Base-by-base conservation (phyloP, 2,113 vertebrate genomes). In the Syngnathus floridae region DNA sequence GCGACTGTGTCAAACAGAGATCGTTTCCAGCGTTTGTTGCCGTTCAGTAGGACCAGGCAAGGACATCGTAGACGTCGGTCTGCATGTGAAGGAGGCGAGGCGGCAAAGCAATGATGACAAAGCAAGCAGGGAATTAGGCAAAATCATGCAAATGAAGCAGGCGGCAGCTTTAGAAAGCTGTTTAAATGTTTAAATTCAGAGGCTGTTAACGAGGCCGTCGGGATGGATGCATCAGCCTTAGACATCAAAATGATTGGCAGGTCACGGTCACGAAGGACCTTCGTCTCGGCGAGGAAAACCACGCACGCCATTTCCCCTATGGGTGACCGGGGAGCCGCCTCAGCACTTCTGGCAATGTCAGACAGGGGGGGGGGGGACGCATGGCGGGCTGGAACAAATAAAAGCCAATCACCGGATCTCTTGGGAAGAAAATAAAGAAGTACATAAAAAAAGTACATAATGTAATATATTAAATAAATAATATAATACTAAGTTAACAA, bases 341-440 rank as follows among this genome's bases (percentile, higher is more conserved):
- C 85, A 85, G 85, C 83, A 85, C 72, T 84, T 87, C 40, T 40
- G 19, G 41, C 66, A 79, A 84, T 81, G 83, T 83, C 70, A 37
- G 56, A 59, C 55, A 67, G 64, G 62, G 61, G 73, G 60, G 52
- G 40, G 13, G n/a, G 0, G 5, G 58, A 26, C 46, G 45, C 57
- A 58, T 70, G 71, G 71, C 58, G 58, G 69, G 70, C 67, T 35
- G 70, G 69, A 71, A 56, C 71, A 76, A 79, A 87, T 80, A 78
- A 81, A 78, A 81, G 71, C 67, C 73, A 75, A 81, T 87, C 79
- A 74, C 62, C 62, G 26, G 26, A 26, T 26, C 26, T 26, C 2
- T 26, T 26, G 26, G 26, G 26, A 26, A 26, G 26, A 26, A 26
- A 26, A 26, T 26, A 26, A 26, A 72, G 67, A 72, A 74, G 60